Evolutionary conservation across 2,888 invertebrate genomes (phyloP), one percentile per base, ranked within the genome.

Genomic region (Odontomyia ornata): DNA sequence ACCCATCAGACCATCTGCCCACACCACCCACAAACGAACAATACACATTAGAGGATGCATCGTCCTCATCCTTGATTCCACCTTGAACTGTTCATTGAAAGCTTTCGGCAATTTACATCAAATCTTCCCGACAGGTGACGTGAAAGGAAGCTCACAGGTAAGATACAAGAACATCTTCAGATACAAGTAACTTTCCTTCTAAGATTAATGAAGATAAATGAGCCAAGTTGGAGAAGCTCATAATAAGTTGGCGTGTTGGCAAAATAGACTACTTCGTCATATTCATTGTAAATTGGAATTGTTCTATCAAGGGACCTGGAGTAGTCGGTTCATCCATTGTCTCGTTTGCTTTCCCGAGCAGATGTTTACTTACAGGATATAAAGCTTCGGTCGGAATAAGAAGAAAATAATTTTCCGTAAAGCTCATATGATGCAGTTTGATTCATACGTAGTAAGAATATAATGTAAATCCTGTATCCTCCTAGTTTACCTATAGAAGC

Each of bases 131-230:
- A 18, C 52, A 52, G 52, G 52, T 52, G 52, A 52, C 13, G 9
- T 15, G 52, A 13, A 52, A 15, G 52, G 7, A 43, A 43, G 13
- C 43, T 7, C 7, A 43, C 43, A 43, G 43, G 13, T 43, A 52
- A n/a, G 52, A n/a, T 13, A 52, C 52, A 52, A 13, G 15, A 52
- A 15, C 18, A 52, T 52, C 52, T 52, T 15, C 52, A 15, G 15
- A 52, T 52, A 4, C 15, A 13, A 4, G 15, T 21, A 65, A 65
- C 36, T 65, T 65, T 65, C 36, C 65, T 36, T 30, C 65, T 27
- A 56, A 72, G 71, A 72, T 72, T 72, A 72, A 72, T 72, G 71
- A 72, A 72, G 71, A 72, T 56, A 43, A 72, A 72, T 72, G 71
- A 28, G 28, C 47, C 23, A 72, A 56, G 71, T 72, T 72, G 46